phyloP scores from a whole-genome alignment of 2,888 invertebrate genomes.

The Loripinus fragilis region DNA sequence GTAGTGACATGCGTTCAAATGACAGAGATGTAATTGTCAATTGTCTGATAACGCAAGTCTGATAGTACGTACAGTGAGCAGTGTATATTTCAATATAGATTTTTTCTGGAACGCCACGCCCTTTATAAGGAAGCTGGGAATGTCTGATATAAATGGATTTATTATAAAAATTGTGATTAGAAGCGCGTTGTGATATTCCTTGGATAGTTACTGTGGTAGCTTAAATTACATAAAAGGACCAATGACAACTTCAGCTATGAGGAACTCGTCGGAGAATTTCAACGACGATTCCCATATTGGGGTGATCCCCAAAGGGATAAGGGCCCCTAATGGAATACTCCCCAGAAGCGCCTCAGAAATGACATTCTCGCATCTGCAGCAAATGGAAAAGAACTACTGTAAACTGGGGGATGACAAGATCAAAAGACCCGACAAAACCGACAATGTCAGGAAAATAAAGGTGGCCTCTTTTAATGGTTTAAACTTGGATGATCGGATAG shows the following conservation, averaged over 20 bases:
- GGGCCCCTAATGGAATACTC: slow-evolving; percentile 26
- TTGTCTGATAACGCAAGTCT: background rate
- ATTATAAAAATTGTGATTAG: background rate
- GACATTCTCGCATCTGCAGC: slow-evolving; percentile 40
- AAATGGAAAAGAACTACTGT: slow-evolving; percentile 58
- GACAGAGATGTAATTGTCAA: background rate
- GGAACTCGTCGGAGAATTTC: slow-evolving; percentile 37
- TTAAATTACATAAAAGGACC: background rate
- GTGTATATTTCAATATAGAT: slow-evolving; percentile 11
- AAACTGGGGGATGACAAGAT: slow-evolving; percentile 51
- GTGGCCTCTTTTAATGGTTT: slow-evolving; percentile 49
- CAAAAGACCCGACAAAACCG: slow-evolving; percentile 28
- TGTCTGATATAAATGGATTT: background rate
- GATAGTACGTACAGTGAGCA: background rate
- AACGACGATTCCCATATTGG: slow-evolving; percentile 37
- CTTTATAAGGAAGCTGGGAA: background rate
- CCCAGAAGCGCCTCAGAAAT: slow-evolving; percentile 45
- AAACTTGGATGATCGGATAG: slow-evolving; percentile 20
- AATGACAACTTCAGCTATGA: slow-evolving; percentile 31
- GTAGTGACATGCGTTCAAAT: slow-evolving; percentile 13
- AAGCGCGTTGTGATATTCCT: slow-evolving; percentile 1
- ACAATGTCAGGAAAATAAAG: slow-evolving; percentile 38
- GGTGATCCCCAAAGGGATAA: slow-evolving; percentile 14
- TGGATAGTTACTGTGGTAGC: background rate
- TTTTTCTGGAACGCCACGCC: slow-evolving; percentile 3